These are phyloP conservation scores for Gambusia yucatana DNA, from an alignment of 2,797 vertebrate genomes.

Conservation along the genomic window DNA sequence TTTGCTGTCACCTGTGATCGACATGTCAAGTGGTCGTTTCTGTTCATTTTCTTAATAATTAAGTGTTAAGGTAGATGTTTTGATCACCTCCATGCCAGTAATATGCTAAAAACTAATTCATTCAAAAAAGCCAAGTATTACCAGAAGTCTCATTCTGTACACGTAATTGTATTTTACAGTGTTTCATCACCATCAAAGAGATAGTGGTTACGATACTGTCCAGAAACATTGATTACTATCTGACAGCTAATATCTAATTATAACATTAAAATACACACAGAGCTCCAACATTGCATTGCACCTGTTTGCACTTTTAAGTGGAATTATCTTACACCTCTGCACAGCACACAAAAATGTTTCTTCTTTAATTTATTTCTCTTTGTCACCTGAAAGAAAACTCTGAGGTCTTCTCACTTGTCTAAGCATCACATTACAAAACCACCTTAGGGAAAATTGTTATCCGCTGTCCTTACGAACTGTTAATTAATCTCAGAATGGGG, in stretches of 20 bases:
- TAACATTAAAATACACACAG: not conserved
- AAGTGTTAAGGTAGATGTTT: no score
- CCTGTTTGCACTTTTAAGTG: not conserved
- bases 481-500: conserved; percentile 65
- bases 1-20: not conserved
- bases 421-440: conserved; percentile 19
- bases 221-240: not conserved
- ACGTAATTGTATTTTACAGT: not conserved
- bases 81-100: no score
- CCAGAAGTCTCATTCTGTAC: not conserved
- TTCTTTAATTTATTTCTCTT: not conserved
- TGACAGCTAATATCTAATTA: not conserved
- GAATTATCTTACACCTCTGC: not conserved
- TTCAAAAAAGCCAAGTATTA: no score
- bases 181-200: not conserved
- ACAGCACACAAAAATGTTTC: not conserved
- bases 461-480: conserved; percentile 50
- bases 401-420: conserved; percentile 15
- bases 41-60: not conserved
- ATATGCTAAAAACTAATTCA: no score
- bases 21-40: not conserved
- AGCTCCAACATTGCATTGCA: not conserved
- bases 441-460: conserved; percentile 40
- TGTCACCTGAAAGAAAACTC: conserved; percentile 24
- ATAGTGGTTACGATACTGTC: not conserved